Evolutionary conservation across 2,113 vertebrate genomes (phyloP).

Genomic region (Tapirus terrestris): DNA sequence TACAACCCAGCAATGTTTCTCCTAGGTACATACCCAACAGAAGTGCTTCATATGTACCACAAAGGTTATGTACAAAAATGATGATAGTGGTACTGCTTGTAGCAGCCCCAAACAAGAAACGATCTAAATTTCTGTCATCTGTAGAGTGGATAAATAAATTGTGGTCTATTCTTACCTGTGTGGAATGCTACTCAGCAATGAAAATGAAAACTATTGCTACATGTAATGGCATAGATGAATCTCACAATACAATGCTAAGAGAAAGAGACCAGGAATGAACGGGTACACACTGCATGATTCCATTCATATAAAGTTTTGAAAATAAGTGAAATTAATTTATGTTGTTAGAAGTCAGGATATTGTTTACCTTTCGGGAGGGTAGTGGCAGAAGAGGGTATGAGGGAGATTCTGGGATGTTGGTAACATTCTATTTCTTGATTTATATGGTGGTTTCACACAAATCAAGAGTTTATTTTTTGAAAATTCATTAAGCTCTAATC

Average conservation of each 20-base stretch:
- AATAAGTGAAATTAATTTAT: neutral
- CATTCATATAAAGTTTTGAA: neutral
- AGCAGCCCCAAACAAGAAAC: neutral
- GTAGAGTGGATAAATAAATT: neutral
- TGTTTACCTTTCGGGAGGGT: neutral
- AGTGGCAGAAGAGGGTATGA: neutral
- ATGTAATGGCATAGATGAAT: neutral
- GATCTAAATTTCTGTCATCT: neutral
- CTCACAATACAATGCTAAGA: neutral
- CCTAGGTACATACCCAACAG: neutral
- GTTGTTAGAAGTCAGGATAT: neutral
- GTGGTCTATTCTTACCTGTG: neutral
- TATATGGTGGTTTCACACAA: neutral
- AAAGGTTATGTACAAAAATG: neutral
- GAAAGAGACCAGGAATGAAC: neutral
- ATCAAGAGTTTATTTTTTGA: neutral
- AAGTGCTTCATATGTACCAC: neutral
- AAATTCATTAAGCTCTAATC: neutral
- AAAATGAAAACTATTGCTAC: neutral
- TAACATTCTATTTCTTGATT: constrained; percentile 8
- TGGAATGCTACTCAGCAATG: neutral
- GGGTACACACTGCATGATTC: neutral
- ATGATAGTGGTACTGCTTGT: neutral
- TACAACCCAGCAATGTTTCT: neutral
- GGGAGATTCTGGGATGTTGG: neutral